Conservation (phyloP, 2,113 vertebrate species). For the Hassar affinis region DNA sequence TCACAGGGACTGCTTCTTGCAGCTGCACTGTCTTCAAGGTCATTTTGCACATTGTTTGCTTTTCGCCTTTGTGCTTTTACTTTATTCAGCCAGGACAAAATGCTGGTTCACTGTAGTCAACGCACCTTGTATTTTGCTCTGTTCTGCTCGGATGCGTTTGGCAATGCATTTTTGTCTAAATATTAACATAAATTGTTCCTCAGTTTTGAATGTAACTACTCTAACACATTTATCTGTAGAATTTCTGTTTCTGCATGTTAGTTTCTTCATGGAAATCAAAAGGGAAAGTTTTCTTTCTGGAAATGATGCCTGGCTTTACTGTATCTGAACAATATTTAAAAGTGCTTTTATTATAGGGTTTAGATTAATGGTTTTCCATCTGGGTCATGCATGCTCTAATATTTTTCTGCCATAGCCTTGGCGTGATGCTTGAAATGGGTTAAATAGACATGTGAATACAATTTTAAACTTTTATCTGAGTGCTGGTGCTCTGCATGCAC, state of each 20-base stretch:
- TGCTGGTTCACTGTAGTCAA: background rate
- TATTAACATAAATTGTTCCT: background rate
- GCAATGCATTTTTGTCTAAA: background rate
- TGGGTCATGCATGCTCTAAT: background rate
- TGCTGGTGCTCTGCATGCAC: background rate
- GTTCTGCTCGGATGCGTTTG: background rate
- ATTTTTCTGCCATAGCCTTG: background rate
- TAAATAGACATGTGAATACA: background rate
- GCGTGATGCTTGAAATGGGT: background rate
- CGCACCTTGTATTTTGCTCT: background rate
- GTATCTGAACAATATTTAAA: background rate
- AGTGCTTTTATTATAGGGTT: background rate
- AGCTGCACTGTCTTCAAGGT: constrained; percentile 12
- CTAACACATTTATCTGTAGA: too few relatives aligned
- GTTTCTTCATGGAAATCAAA: background rate
- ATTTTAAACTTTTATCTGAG: background rate
- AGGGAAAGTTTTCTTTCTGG: background rate
- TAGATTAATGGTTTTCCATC: background rate
- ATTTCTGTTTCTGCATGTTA: background rate
- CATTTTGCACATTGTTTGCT: constrained; percentile 1
- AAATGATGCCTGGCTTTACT: background rate
- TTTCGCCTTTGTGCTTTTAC: background rate
- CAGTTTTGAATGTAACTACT: background rate
- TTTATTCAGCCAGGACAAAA: constrained; percentile 11
- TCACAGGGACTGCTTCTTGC: background rate